Evolutionary conservation across 2,113 vertebrate species (phyloP), one percentile per base, ranked within the genome.

Genomic region (Trogon surrucura): DNA sequence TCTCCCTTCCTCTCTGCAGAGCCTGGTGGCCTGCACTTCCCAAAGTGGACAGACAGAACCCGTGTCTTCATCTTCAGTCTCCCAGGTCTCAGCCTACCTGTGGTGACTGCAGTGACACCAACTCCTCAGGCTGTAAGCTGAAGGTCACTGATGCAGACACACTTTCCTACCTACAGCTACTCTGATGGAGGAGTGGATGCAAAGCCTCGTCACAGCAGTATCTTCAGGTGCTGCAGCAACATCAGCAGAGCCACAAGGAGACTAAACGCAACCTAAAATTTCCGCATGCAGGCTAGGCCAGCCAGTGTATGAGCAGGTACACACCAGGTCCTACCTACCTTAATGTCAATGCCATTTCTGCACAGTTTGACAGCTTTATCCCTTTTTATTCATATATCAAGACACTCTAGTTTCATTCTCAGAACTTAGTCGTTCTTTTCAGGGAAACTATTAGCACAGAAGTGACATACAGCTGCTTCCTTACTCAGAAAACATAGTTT

Each of bases 211-310:
- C 54, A 65, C 87, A 95, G 88, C 62, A 47, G 15, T 8, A 56
- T 29, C 69, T 85, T 51, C 70, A 87, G 54, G 85, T 65, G 88
- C 88, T 75, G 88, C 54, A 93, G 71, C 79, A 64, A 47, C 65
- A 57, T 29, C 66, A 48, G 73, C 89, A n/a, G 7, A 64, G 78
- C 44, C 61, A 81, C 48, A 51, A 56, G 75, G 71, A 88, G 26
- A 64, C 38, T 20, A 9, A 23, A 84, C 20, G 58, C 60, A 67
- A 36, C 34, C 81, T 57, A 29, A 41, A n/a, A 74, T 8, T 65
- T 47, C 85, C 71, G 70, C 79, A 27, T 1, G 9, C 57, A 45
- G 66, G 29, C 45, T 18, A 65, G 58, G 85, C 66, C 30, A 62
- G 61, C 34, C 69, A 54, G 30, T 0, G 0, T 8, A 54, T 0